Base-by-base conservation (phyloP, 1,140 invertebrate genomes). In the Lepidurus couesii region DNA sequence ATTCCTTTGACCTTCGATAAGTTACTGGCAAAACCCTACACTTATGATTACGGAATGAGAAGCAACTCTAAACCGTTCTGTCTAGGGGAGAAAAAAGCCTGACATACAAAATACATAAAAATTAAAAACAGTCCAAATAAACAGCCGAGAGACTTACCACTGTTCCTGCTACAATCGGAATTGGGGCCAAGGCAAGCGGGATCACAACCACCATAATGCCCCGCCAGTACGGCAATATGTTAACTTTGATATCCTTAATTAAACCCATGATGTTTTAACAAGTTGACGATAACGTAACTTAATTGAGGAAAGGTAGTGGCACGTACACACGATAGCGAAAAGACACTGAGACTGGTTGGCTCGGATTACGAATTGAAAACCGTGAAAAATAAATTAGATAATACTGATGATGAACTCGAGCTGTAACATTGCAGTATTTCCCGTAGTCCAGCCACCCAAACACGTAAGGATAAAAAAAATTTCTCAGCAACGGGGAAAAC, bases 221-320 rank as follows among this genome's bases (percentile, higher is more conserved):
- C 47, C 75, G 13, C 75, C 75, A 77, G 42, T 77, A 77, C 21
- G 75, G 75, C 8, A 77, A n/a, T 1, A 77, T 1, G 16, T 77
- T 65, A 13, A 13, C 34, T 24, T 77, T 77, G 24, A 44, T 13
- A 44, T n/a, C 16, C 24, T 45, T 21, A 42, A 9, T 77, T 47
- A 77, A 26, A 44, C 26, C 43, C 75, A 77, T 77, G 11, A 45
- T 77, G 44, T 10, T 16, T 42, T 11, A 16, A 34, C 34, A 24
- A 16, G 42, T 77, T 3, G 26, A 16, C 13, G 34, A 5, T 77
- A 11, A 45, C 24, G 34, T 77, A 77, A 44, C 24, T 34, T 42
- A 44, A 34, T 44, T 77, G 24, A 10, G 47, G 13, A 77, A 34
- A 26, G 26, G 24, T 47, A 77, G 11, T 10, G 10, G 24, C 42